Percentiles rank a stretch among this genome's conserved stretches.
Evolutionary conservation across 2,797 vertebrate species (phyloP).

Genomic region (Esox masquinongy): DNA sequence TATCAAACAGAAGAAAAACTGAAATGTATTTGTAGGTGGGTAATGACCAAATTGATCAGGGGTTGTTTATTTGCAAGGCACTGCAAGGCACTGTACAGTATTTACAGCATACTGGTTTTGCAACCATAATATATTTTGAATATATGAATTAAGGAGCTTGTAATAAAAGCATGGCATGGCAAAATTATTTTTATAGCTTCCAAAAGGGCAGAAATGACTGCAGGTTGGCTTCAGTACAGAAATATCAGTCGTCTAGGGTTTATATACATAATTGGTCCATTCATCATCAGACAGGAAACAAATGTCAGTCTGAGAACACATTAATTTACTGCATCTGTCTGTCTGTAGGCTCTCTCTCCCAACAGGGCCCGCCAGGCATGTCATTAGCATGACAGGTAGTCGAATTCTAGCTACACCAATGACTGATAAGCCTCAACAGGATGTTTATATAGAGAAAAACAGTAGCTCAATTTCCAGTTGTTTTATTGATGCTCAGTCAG

Average conservation of each 20-base stretch:
- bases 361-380: slow-evolving; percentile 42
- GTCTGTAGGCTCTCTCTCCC: slow-evolving; percentile 23
- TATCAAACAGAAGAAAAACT: no score
- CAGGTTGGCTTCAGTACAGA: slow-evolving; percentile 14
- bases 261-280: slow-evolving; percentile 36
- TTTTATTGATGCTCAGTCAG: background rate
- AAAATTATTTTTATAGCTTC: slow-evolving; percentile 9
- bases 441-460: background rate
- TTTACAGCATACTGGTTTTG: no score
- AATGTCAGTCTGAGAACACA: slow-evolving; percentile 24
- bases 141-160: no score
- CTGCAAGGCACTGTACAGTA: no score
- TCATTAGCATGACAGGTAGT: slow-evolving; percentile 60
- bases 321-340: slow-evolving; percentile 45
- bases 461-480: background rate
- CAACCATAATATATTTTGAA: no score
- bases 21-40: no score
- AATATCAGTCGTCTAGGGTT: slow-evolving; percentile 8
- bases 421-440: slow-evolving; percentile 47
- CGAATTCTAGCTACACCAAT: slow-evolving; percentile 30
- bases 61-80: no score
- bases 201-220: background rate
- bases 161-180: no score
- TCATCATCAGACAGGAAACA: slow-evolving; percentile 39
- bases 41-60: no score